Evolutionary conservation across 2,888 invertebrate species (phyloP).

Genomic region (Lithosia quadra): DNA sequence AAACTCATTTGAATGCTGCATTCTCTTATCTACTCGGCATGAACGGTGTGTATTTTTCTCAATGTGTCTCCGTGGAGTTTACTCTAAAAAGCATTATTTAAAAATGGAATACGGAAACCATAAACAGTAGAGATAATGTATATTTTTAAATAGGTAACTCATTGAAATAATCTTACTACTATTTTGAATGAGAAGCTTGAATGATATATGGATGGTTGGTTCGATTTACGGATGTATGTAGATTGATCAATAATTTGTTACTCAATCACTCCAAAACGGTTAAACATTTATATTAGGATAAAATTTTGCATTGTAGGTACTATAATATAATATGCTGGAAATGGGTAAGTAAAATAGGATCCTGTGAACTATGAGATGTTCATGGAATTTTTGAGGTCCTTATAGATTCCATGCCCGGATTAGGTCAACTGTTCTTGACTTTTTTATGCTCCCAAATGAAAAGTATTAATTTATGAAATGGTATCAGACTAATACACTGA

Average conservation of each 20-base stretch:
- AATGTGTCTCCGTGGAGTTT: background rate
- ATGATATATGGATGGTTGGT: background rate
- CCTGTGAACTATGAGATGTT: too few species aligned
- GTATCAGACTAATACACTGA: too few species aligned
- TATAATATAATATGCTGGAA: too few species aligned
- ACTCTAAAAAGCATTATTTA: background rate
- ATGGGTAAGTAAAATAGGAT: too few species aligned
- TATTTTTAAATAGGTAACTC: background rate
- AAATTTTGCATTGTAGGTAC: too few species aligned
- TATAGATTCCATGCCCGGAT: too few species aligned
- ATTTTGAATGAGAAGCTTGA: background rate
- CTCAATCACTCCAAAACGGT: background rate
- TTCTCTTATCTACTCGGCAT: slow-evolving; percentile 46
- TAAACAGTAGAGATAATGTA: background rate
- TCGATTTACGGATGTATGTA: background rate
- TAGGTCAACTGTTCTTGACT: too few species aligned
- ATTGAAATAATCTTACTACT: background rate
- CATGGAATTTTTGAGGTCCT: too few species aligned
- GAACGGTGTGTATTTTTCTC: slow-evolving; percentile 32
- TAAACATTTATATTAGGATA: too few species aligned
- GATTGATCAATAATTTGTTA: background rate
- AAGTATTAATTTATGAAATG: too few species aligned
- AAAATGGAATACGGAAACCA: background rate
- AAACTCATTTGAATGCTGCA: slow-evolving; percentile 55
- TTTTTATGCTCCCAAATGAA: too few species aligned